Conservation (phyloP, 2,888 invertebrate species). For the Adineta ricciae region DNA sequence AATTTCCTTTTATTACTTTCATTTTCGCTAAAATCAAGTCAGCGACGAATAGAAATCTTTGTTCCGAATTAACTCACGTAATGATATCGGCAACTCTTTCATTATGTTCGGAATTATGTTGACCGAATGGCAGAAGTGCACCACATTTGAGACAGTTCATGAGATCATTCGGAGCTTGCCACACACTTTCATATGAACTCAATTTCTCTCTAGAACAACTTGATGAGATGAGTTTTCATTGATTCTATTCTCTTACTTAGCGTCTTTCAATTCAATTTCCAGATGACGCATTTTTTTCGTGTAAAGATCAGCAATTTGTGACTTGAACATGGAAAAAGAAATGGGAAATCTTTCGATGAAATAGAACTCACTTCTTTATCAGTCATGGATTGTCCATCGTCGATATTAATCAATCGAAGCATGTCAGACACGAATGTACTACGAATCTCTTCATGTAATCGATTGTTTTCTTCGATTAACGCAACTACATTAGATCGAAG, state of each 20-base stretch:
- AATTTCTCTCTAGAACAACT: neutral
- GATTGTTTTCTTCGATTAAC: constrained; percentile 27
- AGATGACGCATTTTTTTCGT: constrained; percentile 13
- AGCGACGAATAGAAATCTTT: too few relatives aligned
- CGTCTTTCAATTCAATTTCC: constrained; percentile 1
- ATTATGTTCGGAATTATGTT: neutral
- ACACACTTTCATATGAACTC: neutral
- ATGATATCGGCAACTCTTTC: neutral
- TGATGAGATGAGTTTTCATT: neutral
- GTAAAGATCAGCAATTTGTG: constrained; percentile 5
- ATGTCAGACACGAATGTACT: constrained; percentile 29
- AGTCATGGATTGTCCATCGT: neutral
- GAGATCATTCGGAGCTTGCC: constrained; percentile 4
- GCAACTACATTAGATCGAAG: constrained; percentile 18
- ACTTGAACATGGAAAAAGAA: neutral
- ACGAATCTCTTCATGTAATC: constrained; percentile 27
- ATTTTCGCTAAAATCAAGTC: neutral
- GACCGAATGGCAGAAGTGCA: neutral
- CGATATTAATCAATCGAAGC: neutral
- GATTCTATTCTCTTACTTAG: neutral
- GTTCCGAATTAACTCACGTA: neutral
- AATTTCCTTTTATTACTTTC: constrained; percentile 14
- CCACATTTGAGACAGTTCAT: constrained; percentile 5
- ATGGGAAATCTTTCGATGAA: neutral
- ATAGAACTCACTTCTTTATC: neutral